Conservation (phyloP, 2,888 invertebrate species). For the Mesopsocus fuscifrons region DNA sequence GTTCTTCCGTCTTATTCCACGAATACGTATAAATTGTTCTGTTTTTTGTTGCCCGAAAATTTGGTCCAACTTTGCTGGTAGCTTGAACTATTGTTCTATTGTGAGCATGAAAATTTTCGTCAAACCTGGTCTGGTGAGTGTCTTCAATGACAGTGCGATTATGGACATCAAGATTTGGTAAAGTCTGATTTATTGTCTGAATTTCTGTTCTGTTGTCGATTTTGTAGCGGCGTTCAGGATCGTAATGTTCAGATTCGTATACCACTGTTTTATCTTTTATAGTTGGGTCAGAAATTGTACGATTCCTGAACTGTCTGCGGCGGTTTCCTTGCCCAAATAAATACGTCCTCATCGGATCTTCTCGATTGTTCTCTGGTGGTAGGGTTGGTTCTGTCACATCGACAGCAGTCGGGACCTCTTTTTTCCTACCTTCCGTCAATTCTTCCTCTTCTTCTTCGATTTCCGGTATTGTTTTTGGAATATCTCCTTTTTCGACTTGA, state of each 20-base stretch:
- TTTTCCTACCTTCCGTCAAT: constrained; percentile 16
- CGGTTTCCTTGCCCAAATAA: background rate
- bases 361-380: constrained; percentile 19
- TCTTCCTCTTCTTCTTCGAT: constrained; percentile 17
- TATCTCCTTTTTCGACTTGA: constrained; percentile 18
- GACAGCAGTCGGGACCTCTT: background rate
- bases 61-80: background rate
- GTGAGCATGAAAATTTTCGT: constrained; percentile 7
- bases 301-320: background rate
- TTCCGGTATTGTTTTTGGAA: constrained; percentile 17
- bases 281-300: background rate
- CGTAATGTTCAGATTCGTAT: constrained; percentile 2
- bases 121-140: background rate
- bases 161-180: constrained; percentile 1
- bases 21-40: constrained; percentile 1
- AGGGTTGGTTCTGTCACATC: constrained; percentile 12
- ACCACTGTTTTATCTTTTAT: constrained; percentile 1
- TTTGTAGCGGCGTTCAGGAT: constrained; percentile 1
- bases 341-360: constrained; percentile 13
- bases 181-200: background rate
- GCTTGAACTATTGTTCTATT: constrained; percentile 2
- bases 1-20: constrained; percentile 6
- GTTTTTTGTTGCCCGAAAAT: background rate
- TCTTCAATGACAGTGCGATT: constrained; percentile 7
- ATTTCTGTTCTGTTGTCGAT: constrained; percentile 4